Conservation (phyloP, 2,113 vertebrate species). For the Takifugu flavidus region DNA sequence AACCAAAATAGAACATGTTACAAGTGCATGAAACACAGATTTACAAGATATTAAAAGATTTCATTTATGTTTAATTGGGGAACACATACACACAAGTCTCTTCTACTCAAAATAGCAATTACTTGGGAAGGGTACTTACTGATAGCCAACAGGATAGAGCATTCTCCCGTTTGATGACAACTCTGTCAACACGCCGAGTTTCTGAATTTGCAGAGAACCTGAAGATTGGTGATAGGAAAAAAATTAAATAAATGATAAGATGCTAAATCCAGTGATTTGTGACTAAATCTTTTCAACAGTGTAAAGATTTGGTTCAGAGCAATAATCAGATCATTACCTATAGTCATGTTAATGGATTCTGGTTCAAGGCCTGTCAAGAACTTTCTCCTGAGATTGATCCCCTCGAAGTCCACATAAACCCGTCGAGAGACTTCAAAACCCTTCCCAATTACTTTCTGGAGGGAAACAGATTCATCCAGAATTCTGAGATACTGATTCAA, state of each 20-base stretch:
- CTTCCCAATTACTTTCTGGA: conserved; percentile 76
- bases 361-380: conserved; percentile 88
- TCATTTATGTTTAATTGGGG: background rate
- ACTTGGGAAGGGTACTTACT: conserved; percentile 73
- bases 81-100: background rate
- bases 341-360: conserved; percentile 85
- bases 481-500: background rate
- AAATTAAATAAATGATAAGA: too few relatives aligned
- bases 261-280: too few relatives aligned
- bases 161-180: conserved; percentile 83
- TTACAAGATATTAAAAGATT: background rate
- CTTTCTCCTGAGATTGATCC: conserved; percentile 87
- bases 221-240: conserved; percentile 3
- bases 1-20: background rate
- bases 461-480: background rate
- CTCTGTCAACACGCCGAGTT: conserved; percentile 83
- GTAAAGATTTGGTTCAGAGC: background rate
- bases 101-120: background rate
- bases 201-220: conserved; percentile 87
- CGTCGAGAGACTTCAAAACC: conserved; percentile 85
- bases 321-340: conserved; percentile 71
- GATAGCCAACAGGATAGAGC: conserved; percentile 87
- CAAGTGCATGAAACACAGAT: background rate
- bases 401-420: conserved; percentile 89
- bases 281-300: background rate